Base-by-base conservation (phyloP, 2,113 vertebrate genomes). In the Formicarius rufipectus region DNA sequence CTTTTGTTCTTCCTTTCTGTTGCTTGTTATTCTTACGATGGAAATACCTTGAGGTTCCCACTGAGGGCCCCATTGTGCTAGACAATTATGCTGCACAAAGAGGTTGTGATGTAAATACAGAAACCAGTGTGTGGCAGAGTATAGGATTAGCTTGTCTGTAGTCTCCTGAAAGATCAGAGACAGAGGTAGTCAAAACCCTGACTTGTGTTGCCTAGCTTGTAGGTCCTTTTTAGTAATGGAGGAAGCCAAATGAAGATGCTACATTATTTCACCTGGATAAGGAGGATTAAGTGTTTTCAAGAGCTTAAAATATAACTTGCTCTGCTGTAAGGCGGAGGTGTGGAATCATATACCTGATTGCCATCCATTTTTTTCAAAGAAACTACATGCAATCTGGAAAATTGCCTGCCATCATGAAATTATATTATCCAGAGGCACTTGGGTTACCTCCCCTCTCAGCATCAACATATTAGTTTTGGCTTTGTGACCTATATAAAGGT, bases 11-110 rank as follows among this genome's bases (percentile, higher is more conserved):
- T 95, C 84, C 74, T 91, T 82, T 83, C 87, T 95, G 60, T 52
- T 93, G 64, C 89, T 96, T 93, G 69, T 95, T 95, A 53, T 95
- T 95, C 53, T 87, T 89, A 45, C 0, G 16, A 79, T 94, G 78
- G 94, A 97, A 97, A 91, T 96, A 96, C 95, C 96, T 96, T 95
- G 86, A 94, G 87, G 91, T 87, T 95, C 91, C 94, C 96, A 97
- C 84, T 95, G 95, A 96, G 95, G 94, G 94, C 91, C 91, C 74
- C 74, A 91, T 94, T 95, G 96, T 92, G 91, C 86, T 84, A 94
- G 89, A 72, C 84, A 94, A 84, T 84, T 76, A 87, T 1, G 6
- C 37, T 75, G 69, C 74, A 84, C 91, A 91, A 91, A 94, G 73
- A 82, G 28, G 21, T 72, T 78, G 40, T 93, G 89, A 95, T 96